Percentiles rank a stretch among this genome's conserved stretches.
Conservation (phyloP, 2,113 vertebrate genomes). For the Gymnarchus niloticus region DNA sequence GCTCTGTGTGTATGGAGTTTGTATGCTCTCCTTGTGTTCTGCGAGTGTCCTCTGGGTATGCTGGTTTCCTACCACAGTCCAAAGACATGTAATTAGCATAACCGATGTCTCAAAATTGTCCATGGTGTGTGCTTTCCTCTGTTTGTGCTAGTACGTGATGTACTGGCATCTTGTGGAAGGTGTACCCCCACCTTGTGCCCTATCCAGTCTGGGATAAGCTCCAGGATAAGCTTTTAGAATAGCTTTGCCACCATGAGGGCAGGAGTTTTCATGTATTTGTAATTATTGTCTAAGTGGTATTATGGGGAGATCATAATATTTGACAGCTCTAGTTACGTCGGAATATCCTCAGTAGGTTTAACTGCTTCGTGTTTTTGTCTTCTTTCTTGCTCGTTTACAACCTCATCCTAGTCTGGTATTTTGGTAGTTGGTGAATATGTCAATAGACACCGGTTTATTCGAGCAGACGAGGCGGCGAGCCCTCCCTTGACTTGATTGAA, state of each 20-base stretch:
- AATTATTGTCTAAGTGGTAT: not conserved
- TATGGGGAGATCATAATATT: not conserved
- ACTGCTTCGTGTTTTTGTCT: not conserved
- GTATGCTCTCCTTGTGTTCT: not conserved
- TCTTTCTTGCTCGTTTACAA: not conserved
- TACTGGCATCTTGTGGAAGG: not conserved
- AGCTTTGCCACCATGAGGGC: not conserved
- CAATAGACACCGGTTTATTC: slow-evolving; percentile 22
- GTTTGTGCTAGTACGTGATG: too few relatives aligned
- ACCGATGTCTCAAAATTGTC: not conserved
- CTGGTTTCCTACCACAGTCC: too few relatives aligned
- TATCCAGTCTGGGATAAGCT: not conserved
- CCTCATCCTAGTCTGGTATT: not conserved
- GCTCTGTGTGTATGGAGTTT: not conserved
- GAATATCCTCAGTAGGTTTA: not conserved
- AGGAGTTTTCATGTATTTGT: not conserved
- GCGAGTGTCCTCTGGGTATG: not conserved
- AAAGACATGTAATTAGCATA: not conserved
- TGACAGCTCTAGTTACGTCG: not conserved
- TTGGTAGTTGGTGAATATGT: not conserved
- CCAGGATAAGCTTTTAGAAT: too few relatives aligned
- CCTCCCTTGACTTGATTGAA: slow-evolving; percentile 20
- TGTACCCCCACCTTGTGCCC: not conserved
- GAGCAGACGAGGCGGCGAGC: slow-evolving; percentile 30
- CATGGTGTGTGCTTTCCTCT: not conserved